Evolutionary conservation across 2,113 vertebrate species (phyloP), one percentile per base, ranked within the genome.

Genomic region (Tachycineta bicolor): DNA sequence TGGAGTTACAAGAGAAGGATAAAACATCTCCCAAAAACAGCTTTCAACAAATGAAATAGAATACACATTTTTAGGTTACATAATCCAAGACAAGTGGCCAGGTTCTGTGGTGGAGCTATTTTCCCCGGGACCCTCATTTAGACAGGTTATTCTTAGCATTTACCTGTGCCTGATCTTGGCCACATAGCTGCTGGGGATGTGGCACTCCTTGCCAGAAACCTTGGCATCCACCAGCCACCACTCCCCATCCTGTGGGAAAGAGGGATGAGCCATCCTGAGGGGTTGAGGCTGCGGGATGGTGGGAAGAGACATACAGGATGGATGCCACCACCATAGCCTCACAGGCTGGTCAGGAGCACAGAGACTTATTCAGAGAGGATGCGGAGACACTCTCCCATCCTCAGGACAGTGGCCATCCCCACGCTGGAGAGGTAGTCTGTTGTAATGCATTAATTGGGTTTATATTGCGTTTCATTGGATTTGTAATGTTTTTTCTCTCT

Each of bases 141-240:
- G 28, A 29, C 3, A 3, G 41, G 53, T 33, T 37, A 29, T 47
- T n/a, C 37, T 34, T 53, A 22, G 41, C 58, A 82, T 97, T 97
- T 94, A 99, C 99, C 98, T 92, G 37, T 99, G 95, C 63, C 96
- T 98, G 73, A 99, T 97, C 88, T 97, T 98, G 93, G 98, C 98
- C 23, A 98, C 97, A 1, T 98, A 98, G 87, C 89, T 95, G 63
- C 96, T 98, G 90, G 98, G 98, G 37, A 99, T 24, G 29, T 94
- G 98, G 90, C 96, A 98, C 50, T 98, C 97, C 34, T 69, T 71
- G 53, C 98, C 98, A 0, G 98, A 98, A 62, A 76, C 93, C 31
- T 97, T 23, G 0, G 98, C 99, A 3, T 69, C 95, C 89, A 99
- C 98, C 29, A 96, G 98, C 97, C 98, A 98, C 97, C 98, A 99